Conservation (phyloP, 1,140 invertebrate genomes). For the Aplysia californica region DNA sequence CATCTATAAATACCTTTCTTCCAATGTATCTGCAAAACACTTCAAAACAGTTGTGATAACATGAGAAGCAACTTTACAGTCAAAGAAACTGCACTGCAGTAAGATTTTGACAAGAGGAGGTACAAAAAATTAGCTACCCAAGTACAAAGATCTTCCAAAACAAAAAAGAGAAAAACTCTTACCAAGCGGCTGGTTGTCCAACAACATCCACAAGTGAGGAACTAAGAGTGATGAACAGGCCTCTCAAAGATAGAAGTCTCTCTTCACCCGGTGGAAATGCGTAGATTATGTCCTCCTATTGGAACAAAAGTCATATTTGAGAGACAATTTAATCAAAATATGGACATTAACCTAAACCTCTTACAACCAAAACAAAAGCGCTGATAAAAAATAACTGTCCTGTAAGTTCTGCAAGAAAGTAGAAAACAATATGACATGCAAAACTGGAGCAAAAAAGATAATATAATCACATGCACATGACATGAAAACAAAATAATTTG, state of each 20-base stretch:
- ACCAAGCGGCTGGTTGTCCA: constrained; percentile 10
- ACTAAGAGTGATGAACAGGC: constrained; percentile 65
- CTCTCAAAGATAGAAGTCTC: constrained; percentile 59
- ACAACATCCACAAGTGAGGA: constrained; percentile 61
- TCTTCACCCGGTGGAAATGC: constrained; percentile 61
- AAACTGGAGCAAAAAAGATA: not conserved
- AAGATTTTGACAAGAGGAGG: too few relatives aligned
- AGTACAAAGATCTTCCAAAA: too few relatives aligned
- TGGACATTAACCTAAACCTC: not conserved
- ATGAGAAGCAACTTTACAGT: too few relatives aligned
- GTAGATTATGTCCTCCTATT: constrained; percentile 59
- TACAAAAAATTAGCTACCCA: too few relatives aligned
- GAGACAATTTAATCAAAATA: not conserved
- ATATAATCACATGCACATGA: too few relatives aligned
- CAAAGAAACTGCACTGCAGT: too few relatives aligned
- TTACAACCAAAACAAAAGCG: not conserved
- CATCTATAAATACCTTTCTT: too few relatives aligned
- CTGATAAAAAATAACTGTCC: not conserved
- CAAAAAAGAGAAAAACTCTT: not conserved
- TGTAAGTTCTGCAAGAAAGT: not conserved
- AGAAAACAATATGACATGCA: not conserved
- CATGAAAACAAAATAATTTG: too few relatives aligned
- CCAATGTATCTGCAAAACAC: too few relatives aligned
- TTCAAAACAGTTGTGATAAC: too few relatives aligned
- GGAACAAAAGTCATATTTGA: too few relatives aligned